Percentiles rank a stretch among this genome's conserved stretches.
These are phyloP conservation scores for Nerophis lumbriciformis DNA, from an alignment of 2,113 vertebrate species.

Conservation along the genomic window DNA sequence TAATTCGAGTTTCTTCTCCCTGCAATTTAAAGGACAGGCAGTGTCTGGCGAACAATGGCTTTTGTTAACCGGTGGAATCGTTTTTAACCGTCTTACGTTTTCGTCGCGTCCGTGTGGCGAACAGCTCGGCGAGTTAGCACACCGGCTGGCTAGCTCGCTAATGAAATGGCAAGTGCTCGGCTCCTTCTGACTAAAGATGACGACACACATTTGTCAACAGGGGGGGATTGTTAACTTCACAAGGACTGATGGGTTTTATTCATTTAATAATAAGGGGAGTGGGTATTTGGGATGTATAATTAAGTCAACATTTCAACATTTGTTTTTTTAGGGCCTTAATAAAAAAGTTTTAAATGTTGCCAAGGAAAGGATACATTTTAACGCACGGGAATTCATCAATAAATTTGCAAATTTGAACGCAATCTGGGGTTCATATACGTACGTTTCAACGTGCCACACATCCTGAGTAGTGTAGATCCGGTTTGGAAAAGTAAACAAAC, in stretches of 20 bases:
- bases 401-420: background rate
- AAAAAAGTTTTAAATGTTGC: too few species aligned
- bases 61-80: slow-evolving; percentile 8
- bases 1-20: background rate
- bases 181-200: slow-evolving; percentile 16
- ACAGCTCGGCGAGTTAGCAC: slow-evolving; percentile 32
- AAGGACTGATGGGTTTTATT: background rate
- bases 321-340: too few species aligned
- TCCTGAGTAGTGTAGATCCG: slow-evolving; percentile 22
- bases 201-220: slow-evolving; percentile 19
- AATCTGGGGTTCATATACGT: too few species aligned
- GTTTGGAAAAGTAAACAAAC: slow-evolving; percentile 45
- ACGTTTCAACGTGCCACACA: slow-evolving; percentile 43
- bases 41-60: background rate
- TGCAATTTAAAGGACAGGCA: background rate
- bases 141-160: slow-evolving; percentile 31
- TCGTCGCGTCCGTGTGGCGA: background rate
- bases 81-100: background rate
- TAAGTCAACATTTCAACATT: too few species aligned
- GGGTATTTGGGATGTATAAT: too few species aligned
- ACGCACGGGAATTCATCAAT: background rate
- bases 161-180: slow-evolving; percentile 41
- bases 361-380: background rate
- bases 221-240: slow-evolving; percentile 33
- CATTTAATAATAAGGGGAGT: background rate